Conservation (phyloP, 2,113 vertebrate genomes). For the Platichthys stellatus region DNA sequence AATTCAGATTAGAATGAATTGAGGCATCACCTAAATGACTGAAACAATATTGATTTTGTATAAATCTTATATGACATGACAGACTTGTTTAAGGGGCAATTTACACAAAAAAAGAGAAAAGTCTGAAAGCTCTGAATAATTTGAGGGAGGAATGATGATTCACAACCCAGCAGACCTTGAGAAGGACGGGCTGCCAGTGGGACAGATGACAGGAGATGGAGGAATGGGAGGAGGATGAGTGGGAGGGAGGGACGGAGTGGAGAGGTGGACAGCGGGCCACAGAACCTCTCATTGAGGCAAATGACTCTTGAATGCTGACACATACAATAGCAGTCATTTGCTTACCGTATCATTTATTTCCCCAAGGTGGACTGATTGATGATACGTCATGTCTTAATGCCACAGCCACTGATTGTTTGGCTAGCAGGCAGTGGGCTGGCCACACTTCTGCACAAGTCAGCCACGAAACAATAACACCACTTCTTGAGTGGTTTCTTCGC, state of each 20-base stretch:
- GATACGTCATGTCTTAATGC: constrained; percentile 40
- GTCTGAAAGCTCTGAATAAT: constrained; percentile 48
- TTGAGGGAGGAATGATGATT: constrained; percentile 60
- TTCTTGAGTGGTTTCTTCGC: neutral
- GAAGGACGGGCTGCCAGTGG: constrained; percentile 61
- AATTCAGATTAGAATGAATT: too few relatives aligned
- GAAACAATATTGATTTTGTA: too few relatives aligned
- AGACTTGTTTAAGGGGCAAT: too few relatives aligned
- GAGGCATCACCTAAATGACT: too few relatives aligned
- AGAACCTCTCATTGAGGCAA: constrained; percentile 47
- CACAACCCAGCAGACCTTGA: constrained; percentile 64
- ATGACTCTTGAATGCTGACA: constrained; percentile 61
- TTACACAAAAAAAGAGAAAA: too few relatives aligned
- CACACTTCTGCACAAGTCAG: neutral
- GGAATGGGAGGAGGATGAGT: constrained; percentile 32
- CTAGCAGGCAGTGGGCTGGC: neutral
- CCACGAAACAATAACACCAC: neutral
- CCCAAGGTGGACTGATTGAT: constrained; percentile 58
- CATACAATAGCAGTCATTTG: constrained; percentile 62
- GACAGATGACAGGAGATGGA: constrained; percentile 49
- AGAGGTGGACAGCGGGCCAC: constrained; percentile 40
- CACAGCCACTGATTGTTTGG: constrained; percentile 12
- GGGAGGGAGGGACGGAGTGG: constrained; percentile 15
- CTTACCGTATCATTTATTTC: constrained; percentile 55
- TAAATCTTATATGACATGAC: too few relatives aligned